Base-by-base conservation (phyloP, 2,888 invertebrate species). In the Craniophora ligustri region DNA sequence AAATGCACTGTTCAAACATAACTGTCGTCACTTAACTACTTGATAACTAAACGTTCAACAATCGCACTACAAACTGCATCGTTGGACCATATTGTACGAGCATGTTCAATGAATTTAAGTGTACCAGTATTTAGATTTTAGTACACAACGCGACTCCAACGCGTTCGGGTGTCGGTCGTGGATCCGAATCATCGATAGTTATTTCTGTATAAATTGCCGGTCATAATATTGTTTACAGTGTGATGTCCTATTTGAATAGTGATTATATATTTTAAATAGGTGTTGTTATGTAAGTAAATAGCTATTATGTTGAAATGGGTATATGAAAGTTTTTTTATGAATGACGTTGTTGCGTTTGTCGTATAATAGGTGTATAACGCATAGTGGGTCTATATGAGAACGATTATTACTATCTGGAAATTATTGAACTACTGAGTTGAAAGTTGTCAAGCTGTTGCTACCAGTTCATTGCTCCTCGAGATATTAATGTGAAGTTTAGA, bases 231-330 rank as follows among this genome's bases (percentile, higher is more conserved):
- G 62, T 49, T 55, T 6, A 62, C 34, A 62, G 2, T 31, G 16
- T 5, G 26, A n/a, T 36, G 35, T 3, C 10, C 23, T 51, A 16
- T 34, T 48, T 42, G 28, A 28, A 60, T 11, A 61, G 62, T 64
- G 67, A 48, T 54, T 48, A 31, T 8, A 41, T 48, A 31, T 38
- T 49, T 11, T 41, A 18, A 46, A 55, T 38, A 41, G 21, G 31
- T 31, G 34, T 44, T 19, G 2, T 41, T 39, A 21, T 31, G 36
- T 60, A 67, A 48, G 32, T 60, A 26, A 4, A 23, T 3, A 10
- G 26, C 10, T n/a, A 6, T 11, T 35, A 34, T 30, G 39, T 28
- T 28, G 31, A 46, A 60, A 42, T 58, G 59, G 40, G 44, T 44
- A 28, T 36, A 58, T 4, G 26, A 14, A 11, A 2, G 11, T 26